phyloP scores from a whole-genome alignment of 2,888 invertebrate species.

The Lymantria dispar region DNA sequence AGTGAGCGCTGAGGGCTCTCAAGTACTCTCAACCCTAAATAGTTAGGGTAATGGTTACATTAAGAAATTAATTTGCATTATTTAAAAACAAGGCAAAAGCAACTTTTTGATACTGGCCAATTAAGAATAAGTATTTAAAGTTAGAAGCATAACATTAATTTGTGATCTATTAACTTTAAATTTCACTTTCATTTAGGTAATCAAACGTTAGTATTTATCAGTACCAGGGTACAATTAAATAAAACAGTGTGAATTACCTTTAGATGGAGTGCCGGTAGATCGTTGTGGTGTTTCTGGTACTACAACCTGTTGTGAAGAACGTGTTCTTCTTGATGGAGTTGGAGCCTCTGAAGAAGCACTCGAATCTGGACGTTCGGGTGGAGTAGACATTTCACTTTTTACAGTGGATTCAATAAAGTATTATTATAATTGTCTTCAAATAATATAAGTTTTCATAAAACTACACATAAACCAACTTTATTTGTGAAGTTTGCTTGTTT shows the following conservation, averaged over 20 bases:
- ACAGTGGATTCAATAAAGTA: not conserved
- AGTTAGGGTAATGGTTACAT: too few species aligned
- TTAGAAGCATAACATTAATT: too few species aligned
- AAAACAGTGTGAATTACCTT: constrained; percentile 43
- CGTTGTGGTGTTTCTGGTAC: constrained; percentile 78
- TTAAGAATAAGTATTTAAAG: too few species aligned
- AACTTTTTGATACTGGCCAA: too few species aligned
- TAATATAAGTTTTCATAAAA: not conserved
- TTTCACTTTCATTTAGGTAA: not conserved
- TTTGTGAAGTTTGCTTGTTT: not conserved
- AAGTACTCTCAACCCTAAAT: too few species aligned
- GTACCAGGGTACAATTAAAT: not conserved
- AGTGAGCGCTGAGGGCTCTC: too few species aligned
- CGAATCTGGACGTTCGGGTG: constrained; percentile 69
- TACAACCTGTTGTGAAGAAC: constrained; percentile 70
- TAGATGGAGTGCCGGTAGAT: constrained; percentile 66
- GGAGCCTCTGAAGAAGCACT: constrained; percentile 70
- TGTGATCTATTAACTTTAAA: too few species aligned
- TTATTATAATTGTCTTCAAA: constrained; percentile 14
- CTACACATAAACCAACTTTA: not conserved
- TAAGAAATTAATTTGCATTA: too few species aligned
- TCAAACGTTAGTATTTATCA: not conserved
- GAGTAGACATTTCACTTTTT: constrained; percentile 61
- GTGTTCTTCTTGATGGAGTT: constrained; percentile 71
- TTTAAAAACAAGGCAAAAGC: too few species aligned